Percentiles rank a stretch among this genome's conserved stretches.
These are phyloP conservation scores for Tachina lurida DNA, from an alignment of 2,888 invertebrate genomes.

Conservation along the genomic window DNA sequence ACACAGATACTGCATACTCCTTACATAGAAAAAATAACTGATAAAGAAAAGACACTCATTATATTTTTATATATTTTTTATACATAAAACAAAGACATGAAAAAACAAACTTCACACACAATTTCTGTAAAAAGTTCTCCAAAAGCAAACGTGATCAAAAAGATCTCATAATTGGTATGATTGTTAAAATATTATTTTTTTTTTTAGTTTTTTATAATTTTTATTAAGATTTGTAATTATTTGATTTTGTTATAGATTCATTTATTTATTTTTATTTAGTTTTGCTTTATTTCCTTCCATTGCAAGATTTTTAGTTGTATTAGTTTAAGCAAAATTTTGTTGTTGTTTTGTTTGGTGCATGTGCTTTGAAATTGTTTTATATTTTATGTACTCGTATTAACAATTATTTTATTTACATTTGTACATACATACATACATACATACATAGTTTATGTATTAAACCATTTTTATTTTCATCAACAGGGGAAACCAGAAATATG, in stretches of 20 bases:
- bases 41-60: constrained; percentile 49
- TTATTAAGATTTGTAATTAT: neutral
- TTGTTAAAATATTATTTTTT: constrained; percentile 52
- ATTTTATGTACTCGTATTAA: constrained; percentile 26
- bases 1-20: constrained; percentile 8
- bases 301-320: constrained; percentile 31
- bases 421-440: too few species aligned
- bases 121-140: constrained; percentile 35
- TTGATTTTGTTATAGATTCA: neutral
- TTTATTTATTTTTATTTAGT: constrained; percentile 18
- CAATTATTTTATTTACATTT: constrained; percentile 16
- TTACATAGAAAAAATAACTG: constrained; percentile 31
- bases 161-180: constrained; percentile 70
- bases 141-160: constrained; percentile 60
- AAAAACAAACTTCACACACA: constrained; percentile 34
- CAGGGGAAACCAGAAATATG: too few species aligned
- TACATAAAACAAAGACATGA: constrained; percentile 8
- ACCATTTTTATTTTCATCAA: too few species aligned
- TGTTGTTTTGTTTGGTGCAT: constrained; percentile 69
- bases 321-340: constrained; percentile 27
- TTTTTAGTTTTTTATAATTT: constrained; percentile 24
- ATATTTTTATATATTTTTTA: constrained; percentile 43
- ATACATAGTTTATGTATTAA: too few species aligned
- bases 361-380: constrained; percentile 35
- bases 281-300: constrained; percentile 36